Percentiles rank a stretch among this genome's conserved stretches.
phyloP scores from a whole-genome alignment of 2,113 vertebrate genomes.

The Callipepla squamata region DNA sequence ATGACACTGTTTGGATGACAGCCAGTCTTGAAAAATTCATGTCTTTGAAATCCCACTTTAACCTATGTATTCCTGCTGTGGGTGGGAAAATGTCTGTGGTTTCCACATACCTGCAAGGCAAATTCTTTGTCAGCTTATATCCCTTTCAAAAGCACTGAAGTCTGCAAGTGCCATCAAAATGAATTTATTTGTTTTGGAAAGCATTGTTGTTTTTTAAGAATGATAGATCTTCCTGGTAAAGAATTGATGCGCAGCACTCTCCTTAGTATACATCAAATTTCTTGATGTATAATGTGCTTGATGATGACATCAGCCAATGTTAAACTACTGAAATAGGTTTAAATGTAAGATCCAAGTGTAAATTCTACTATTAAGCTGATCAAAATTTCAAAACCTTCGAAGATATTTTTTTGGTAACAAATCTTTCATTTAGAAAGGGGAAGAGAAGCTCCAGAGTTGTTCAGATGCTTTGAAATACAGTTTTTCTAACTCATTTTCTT shows the following conservation, averaged over 20 bases:
- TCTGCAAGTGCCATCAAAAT: background rate
- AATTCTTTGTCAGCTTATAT: background rate
- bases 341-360: background rate
- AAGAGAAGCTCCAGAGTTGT: background rate
- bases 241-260: background rate
- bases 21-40: background rate
- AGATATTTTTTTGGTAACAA: background rate
- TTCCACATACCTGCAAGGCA: background rate
- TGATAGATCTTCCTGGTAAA: background rate
- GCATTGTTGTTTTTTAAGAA: background rate
- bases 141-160: background rate
- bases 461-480: background rate
- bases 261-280: background rate
- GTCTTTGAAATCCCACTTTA: background rate
- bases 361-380: background rate
- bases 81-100: accelerated
- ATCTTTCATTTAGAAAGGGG: background rate
- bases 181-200: background rate
- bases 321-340: background rate
- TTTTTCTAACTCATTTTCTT: background rate
- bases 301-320: background rate
- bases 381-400: background rate
- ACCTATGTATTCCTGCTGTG: background rate
- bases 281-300: background rate
- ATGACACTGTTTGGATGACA: background rate